Percentiles rank a stretch among this genome's conserved stretches.
phyloP scores from a whole-genome alignment of 2,797 vertebrate genomes.

The Betta splendens region DNA sequence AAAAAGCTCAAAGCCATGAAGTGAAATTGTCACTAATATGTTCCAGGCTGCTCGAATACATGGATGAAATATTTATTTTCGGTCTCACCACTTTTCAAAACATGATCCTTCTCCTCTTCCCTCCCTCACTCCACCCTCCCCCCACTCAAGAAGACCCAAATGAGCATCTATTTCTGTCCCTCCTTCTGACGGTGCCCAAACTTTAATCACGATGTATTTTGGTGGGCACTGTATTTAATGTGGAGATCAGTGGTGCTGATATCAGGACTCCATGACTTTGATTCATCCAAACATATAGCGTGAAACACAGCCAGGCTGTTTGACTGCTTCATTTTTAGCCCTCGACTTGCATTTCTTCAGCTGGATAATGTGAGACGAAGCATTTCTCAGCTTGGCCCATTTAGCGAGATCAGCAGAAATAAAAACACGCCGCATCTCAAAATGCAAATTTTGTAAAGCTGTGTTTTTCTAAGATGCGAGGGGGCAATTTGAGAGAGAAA shows the following conservation, averaged over 20 bases:
- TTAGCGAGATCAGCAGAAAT: conserved; percentile 28
- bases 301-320: neutral
- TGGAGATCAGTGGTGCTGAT: conserved; percentile 23
- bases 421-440: conserved; percentile 6
- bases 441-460: conserved; percentile 11
- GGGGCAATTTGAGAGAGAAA: conserved; percentile 12
- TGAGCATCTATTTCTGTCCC: conserved; percentile 60
- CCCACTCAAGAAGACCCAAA: conserved; percentile 30
- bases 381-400: neutral
- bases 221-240: conserved; percentile 54
- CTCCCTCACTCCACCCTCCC: too few species aligned
- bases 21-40: too few species aligned
- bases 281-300: conserved; percentile 21
- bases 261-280: conserved; percentile 30
- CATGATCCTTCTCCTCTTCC: too few species aligned
- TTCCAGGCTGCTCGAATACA: too few species aligned
- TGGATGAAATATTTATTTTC: too few species aligned
- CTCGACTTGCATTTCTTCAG: neutral
- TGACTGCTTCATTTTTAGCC: neutral
- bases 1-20: too few species aligned
- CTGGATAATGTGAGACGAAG: neutral
- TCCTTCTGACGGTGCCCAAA: conserved; percentile 37
- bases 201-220: conserved; percentile 58
- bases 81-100: too few species aligned
- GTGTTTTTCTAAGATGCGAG: neutral